phyloP scores from a whole-genome alignment of 2,888 invertebrate species.

The Trichopoda pennipes region DNA sequence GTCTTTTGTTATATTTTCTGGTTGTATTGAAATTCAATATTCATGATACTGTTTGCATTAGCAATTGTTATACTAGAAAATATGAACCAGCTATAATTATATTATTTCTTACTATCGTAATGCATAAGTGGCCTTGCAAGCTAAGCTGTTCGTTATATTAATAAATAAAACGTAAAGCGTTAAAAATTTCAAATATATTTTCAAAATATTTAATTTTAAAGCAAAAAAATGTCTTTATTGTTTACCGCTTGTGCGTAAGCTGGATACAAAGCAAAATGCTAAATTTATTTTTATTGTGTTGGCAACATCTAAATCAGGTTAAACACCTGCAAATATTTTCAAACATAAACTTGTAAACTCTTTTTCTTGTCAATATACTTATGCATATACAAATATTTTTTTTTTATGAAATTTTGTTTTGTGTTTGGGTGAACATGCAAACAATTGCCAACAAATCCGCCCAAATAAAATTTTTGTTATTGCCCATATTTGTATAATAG shows the following conservation, averaged over 20 bases:
- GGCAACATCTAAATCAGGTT: constrained; percentile 58
- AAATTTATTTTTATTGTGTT: constrained; percentile 45
- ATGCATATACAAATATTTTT: constrained; percentile 10
- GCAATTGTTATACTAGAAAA: constrained; percentile 34
- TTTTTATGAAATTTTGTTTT: not conserved
- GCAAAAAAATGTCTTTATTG: constrained; percentile 41
- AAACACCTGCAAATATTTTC: constrained; percentile 66
- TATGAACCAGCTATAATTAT: constrained; percentile 50
- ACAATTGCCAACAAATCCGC: constrained; percentile 40
- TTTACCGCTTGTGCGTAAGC: constrained; percentile 58
- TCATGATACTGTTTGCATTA: constrained; percentile 46
- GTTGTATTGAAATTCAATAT: constrained; percentile 17
- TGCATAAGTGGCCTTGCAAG: constrained; percentile 41
- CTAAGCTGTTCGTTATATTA: constrained; percentile 22
- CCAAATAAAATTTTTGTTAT: constrained; percentile 3
- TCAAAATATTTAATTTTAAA: constrained; percentile 48
- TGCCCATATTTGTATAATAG: not conserved
- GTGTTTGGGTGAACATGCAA: not conserved
- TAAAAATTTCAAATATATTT: constrained; percentile 48
- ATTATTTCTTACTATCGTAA: not conserved
- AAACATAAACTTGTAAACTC: constrained; percentile 1
- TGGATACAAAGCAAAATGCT: constrained; percentile 25
- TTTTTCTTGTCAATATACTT: not conserved
- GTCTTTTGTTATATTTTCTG: too few species aligned
- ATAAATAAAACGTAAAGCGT: constrained; percentile 15